Base-by-base conservation (phyloP, 2,888 invertebrate species). In the Luffia ferchaultella region DNA sequence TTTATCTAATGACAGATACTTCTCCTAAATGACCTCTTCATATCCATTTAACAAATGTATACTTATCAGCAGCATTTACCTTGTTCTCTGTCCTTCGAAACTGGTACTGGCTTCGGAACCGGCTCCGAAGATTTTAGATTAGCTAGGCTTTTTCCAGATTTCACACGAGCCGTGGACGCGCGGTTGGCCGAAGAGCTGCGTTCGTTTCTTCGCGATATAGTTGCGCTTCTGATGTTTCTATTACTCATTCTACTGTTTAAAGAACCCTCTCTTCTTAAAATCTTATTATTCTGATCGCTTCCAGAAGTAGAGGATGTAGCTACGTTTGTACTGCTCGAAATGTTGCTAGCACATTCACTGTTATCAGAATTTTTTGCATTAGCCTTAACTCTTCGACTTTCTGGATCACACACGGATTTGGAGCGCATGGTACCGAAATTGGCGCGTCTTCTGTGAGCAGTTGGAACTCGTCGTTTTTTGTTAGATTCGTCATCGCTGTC, bases 81-180 rank as follows among this genome's bases (percentile, higher is more conserved):
- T 86, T 91, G 90, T 66, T 91, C 91, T 60, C 90, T 83, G 62
- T 91, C 90, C 65, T 89, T 90, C n/a, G 79, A 76, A 2, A 70
- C 62, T 15, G 78, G 73, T 50, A 85, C 75, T 44, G 83, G 62
- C 57, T 83, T 83, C 15, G 77, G 76, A 5, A 86, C 85, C 1
- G 82, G 79, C 58, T 88, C 77, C 45, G 77, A 67, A 59, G 86
- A 73, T 65, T 86, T 74, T 51, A 85, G 67, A 52, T 74, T 72
- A 3, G 77, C 70, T 51, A 77, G 67, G 55, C 79, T 78, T 64
- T 87, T 87, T 1, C 70, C 73, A 45, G 86, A 78, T 61, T 89
- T 90, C 0, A 77, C 73, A 68, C 88, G 85, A 15, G 89, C 89
- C 1, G 90, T 90, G 1, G 88, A 87, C 2, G 90, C 89, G 62